Base-by-base conservation (phyloP, 1,140 invertebrate genomes). In the Bombyx mandarina region DNA sequence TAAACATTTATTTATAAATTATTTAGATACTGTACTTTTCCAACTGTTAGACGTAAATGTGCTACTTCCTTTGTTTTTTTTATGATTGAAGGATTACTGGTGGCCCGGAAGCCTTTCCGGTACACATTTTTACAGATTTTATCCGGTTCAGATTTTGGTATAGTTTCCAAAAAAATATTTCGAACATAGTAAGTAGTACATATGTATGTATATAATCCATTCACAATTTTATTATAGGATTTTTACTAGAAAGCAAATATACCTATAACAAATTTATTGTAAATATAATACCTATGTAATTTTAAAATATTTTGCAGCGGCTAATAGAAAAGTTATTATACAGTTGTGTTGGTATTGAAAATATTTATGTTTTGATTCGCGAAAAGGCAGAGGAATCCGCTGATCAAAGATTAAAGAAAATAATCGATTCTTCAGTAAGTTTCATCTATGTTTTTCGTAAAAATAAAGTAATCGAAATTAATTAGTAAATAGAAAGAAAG, bases 281-380 rank as follows among this genome's bases (percentile, higher is more conserved):
- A 35, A 35, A 35, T 35, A 3, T 47, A 49, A 48, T 6, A 18
- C 26, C 6, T 42, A 26, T 52, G 7, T 35, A 35, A n/a, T 22
- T 8, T 10, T 50, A 6, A 47, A 47, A 6, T 46, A 22, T 8
- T 44, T 58, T 58, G 45, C 44, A 58, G 57, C 51, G 43, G 3
- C n/a, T 53, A 42, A 52, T 58, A n/a, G 57, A 58, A 43, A 58
- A 58, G 35, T 43, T 58, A 48, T 43, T 58, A 42, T 58, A 58
- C n/a, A 58, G 57, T 42, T 58, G 57, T 43, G 26, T n/a, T 18
- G 50, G 49, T 42, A 53, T 58, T 35, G 43, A 58, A 18, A 58
- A 58, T 9, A 52, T 58, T 3, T 58, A 52, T 45, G 43, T 58
- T 10, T 18, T 58, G n/a, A 43, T 58, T 12, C 57, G 57, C 8